Evolutionary conservation across 2,113 vertebrate genomes (phyloP).

Genomic region (Pongo pygmaeus): DNA sequence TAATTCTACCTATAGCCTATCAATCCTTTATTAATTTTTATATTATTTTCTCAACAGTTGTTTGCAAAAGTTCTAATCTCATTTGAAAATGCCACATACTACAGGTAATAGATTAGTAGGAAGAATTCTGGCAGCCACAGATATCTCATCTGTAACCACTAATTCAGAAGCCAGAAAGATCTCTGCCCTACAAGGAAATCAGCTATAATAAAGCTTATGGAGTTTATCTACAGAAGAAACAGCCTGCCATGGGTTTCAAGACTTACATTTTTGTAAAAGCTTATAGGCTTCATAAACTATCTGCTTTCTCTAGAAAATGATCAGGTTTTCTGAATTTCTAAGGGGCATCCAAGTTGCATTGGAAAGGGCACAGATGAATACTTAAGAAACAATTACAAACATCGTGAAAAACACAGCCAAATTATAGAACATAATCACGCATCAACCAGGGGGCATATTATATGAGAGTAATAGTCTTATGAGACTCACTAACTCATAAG

Average conservation of each 20-base stretch:
- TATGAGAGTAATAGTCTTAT: neutral
- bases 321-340: conserved; percentile 21
- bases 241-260: neutral
- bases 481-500: neutral
- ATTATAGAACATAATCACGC: neutral
- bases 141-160: neutral
- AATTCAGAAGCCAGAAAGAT: conserved; percentile 34
- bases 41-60: neutral
- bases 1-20: neutral
- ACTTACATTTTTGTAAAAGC: conserved; percentile 7
- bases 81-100: conserved; percentile 15
- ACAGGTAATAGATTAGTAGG: neutral
- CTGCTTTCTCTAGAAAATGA: conserved; percentile 27
- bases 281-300: neutral
- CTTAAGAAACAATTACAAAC: neutral
- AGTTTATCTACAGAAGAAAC: neutral
- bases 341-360: neutral
- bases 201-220: neutral
- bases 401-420: neutral
- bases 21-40: neutral
- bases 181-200: neutral
- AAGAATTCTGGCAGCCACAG: neutral
- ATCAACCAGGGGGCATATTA: neutral
- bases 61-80: neutral
- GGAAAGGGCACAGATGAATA: neutral